Base-by-base conservation (phyloP, 2,888 invertebrate genomes). In the Willowsia nigromaculata region DNA sequence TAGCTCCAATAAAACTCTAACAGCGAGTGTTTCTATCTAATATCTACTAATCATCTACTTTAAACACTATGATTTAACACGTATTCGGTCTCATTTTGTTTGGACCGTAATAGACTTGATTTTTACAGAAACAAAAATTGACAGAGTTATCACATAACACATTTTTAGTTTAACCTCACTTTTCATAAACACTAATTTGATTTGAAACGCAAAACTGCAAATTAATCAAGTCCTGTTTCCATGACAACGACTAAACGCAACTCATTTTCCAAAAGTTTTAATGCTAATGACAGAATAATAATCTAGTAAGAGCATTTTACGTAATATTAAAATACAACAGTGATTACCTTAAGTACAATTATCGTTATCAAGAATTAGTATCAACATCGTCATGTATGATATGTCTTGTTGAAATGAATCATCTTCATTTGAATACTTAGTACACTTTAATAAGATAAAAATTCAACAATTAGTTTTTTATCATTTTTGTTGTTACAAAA, bases 381-480 rank as follows among this genome's bases (percentile, higher is more conserved):
- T 83, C 53, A 83, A 88, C 82, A 83, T 84, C 71, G 74, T 88
- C 83, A 84, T 83, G 83, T 85, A 88, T 91, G 91, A 91, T 91
- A 91, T 91, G 91, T 91, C 90, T 91, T 90, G 90, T 91, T 91
- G 91, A 91, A 91, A 89, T 86, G 86, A 78, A 86, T 86, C 62
- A 80, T 80, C 78, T 59, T 53, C 56, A 37, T 30, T 76, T 53
- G 27, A 40, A 80, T 80, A 40, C 37, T 40, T 59, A 40, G 33
- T 22, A 40, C 30, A 30, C 27, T 15, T 74, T 71, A 71, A 25
- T 43, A 80, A 37, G 56, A 59, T 59, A 80, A 59, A 80, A 80
- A 80, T 80, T 80, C 80, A 80, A 80, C 80, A 80, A 37, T 68
- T 68, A 33, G 27, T 25, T 78, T 18, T 43, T 43, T 47, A 9